Evolutionary conservation across 2,797 vertebrate species (phyloP).

Genomic region (Enteromius trimaculatus): DNA sequence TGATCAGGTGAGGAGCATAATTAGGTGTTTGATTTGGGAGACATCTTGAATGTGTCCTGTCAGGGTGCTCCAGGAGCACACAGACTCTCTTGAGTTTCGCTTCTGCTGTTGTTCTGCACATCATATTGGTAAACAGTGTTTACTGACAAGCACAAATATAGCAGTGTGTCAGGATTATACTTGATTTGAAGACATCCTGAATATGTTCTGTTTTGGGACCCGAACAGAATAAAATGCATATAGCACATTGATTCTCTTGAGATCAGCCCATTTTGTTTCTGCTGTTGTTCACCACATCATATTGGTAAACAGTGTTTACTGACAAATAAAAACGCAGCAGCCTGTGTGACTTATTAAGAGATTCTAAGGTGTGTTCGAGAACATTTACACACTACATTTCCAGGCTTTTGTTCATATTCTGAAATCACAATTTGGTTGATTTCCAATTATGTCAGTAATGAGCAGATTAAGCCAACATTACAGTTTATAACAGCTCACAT

Average conservation of each 20-base stretch:
- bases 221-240: neutral
- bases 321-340: neutral
- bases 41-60: neutral
- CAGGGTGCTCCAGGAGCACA: neutral
- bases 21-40: neutral
- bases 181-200: neutral
- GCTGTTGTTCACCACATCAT: neutral
- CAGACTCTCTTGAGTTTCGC: neutral
- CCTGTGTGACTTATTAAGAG: neutral
- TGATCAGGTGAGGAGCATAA: neutral
- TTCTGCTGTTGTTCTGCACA: neutral
- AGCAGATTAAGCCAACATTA: neutral
- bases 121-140: neutral
- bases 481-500: neutral
- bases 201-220: neutral
- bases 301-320: neutral
- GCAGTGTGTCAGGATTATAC: no score
- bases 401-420: neutral
- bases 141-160: neutral
- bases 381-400: neutral
- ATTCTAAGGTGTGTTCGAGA: neutral
- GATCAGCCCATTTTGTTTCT: constrained; percentile 1
- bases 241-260: neutral
- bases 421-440: neutral
- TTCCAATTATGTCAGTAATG: neutral